Percentiles rank a stretch among this genome's conserved stretches.
phyloP scores from a whole-genome alignment of 2,797 vertebrate species.

The Champsocephalus gunnari region DNA sequence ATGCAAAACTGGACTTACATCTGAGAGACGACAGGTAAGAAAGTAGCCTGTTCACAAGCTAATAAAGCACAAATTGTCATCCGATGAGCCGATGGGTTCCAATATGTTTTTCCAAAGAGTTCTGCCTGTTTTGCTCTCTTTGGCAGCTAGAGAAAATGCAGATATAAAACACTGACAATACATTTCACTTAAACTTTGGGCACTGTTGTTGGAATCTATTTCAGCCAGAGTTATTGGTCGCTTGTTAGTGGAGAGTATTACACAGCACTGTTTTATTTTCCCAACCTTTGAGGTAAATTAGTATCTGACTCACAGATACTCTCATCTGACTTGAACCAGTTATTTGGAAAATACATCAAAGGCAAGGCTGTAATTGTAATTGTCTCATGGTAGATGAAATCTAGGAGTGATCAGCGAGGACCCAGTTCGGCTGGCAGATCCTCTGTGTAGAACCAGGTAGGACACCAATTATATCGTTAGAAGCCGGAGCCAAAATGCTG shows the following conservation, averaged over 20 bases:
- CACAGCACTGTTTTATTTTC: slow-evolving; percentile 52
- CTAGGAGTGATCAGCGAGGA: slow-evolving; percentile 39
- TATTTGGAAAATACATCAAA: slow-evolving; percentile 73
- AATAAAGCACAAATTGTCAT: no score
- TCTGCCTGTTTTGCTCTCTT: no score
- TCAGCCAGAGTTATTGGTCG: slow-evolving; percentile 1
- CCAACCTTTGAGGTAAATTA: slow-evolving; percentile 54
- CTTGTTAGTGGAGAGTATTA: slow-evolving; percentile 25
- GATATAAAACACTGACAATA: slow-evolving; percentile 17
- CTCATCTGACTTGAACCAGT: slow-evolving; percentile 69
- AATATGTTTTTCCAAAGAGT: no score
- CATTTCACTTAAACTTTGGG: neutral
- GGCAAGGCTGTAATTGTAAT: slow-evolving; percentile 61
- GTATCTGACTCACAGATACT: slow-evolving; percentile 56
- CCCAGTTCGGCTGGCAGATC: slow-evolving; percentile 37
- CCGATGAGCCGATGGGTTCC: no score
- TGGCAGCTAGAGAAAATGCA: slow-evolving; percentile 8
- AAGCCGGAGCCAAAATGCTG: slow-evolving; percentile 47
- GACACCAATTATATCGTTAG: slow-evolving; percentile 22
- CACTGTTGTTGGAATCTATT: slow-evolving; percentile 5
- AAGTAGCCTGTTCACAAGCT: no score
- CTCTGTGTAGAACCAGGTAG: slow-evolving; percentile 56
- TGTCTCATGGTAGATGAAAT: slow-evolving; percentile 54
- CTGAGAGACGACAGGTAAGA: no score
- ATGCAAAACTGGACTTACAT: no score